A percentile compares a stretch with the other conserved stretches of the same genome.
These are phyloP conservation scores for Sycophila sp. DNA, from an alignment of 1,140 invertebrate species.

Conservation along the genomic window DNA sequence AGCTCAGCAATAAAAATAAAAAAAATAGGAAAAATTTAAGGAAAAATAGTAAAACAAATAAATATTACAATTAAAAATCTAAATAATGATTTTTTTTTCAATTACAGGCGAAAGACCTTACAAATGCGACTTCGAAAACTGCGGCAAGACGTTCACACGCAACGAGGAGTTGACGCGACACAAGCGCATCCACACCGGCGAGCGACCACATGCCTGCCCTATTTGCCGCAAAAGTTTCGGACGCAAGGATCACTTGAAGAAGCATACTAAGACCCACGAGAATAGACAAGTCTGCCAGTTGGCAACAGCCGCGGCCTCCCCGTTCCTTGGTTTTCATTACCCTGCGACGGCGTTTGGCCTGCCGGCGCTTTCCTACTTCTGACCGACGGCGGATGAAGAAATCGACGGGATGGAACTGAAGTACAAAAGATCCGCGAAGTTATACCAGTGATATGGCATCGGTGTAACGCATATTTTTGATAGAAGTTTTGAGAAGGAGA, in stretches of 20 bases:
- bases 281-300: constrained; percentile 46
- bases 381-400: too few species aligned
- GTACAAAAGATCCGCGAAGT: too few species aligned
- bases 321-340: neutral
- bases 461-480: too few species aligned
- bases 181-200: constrained; percentile 87
- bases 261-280: constrained; percentile 79
- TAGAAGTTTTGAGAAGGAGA: too few species aligned
- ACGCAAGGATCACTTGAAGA: constrained; percentile 88
- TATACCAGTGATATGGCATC: too few species aligned
- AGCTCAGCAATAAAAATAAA: too few species aligned
- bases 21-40: too few species aligned
- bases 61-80: too few species aligned
- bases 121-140: constrained; percentile 83
- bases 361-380: neutral
- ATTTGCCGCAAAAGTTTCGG: constrained; percentile 89
- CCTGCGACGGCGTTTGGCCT: neutral
- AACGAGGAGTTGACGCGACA: constrained; percentile 94
- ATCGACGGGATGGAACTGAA: too few species aligned
- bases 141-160: constrained; percentile 89
- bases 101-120: constrained; percentile 82
- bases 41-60: too few species aligned
- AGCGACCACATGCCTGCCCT: constrained; percentile 81
- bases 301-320: neutral
- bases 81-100: neutral